Evolutionary conservation across 2,113 vertebrate genomes (phyloP), one percentile per base, ranked within the genome.

Genomic region (Cryptomyrus ogoouensis): DNA sequence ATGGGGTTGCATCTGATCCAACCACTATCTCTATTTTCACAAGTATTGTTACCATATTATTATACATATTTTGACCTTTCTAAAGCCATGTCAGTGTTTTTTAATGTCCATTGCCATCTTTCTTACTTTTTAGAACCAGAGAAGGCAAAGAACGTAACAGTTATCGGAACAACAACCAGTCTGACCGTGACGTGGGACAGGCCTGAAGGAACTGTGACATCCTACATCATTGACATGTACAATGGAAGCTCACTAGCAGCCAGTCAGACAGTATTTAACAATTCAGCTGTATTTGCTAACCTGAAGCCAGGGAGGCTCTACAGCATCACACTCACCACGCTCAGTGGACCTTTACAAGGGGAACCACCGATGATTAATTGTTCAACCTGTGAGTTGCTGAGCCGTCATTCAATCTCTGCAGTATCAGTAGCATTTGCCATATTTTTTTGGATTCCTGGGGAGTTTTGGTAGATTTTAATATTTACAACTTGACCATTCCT

Each of bases 301-400:
- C 92, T 93, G 46, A 88, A 0, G 8, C 92, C 95, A 53, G 94
- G 93, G 89, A 84, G 92, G 6, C 7, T n/a, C 19, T 95, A 94
- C 92, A 90, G 42, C 49, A 90, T 89, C 1, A 0, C 0, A 1
- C 46, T 95, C 19, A 6, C 91, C 77, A 91, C 92, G 12, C 74
- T 5, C 46, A 94, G 90, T 50, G 93, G 92, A 39, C 10, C 19
- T 1, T 47, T 49, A 9, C 90, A 0, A 1, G 52, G 8, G 12
- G 31, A 6, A 17, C 74, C 89, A 15, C 1, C n/a, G 39, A 0
- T 0, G 0, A 58, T 89, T 47, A 85, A n/a, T 91, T 91, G 92
- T 3, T 94, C 94, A 47, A 95, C 94, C 2, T 93, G 94, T 95
- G 84, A 94, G 95, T 94, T 19, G 17, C 80, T 44, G 80, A 39